phyloP scores from a whole-genome alignment of 2,888 invertebrate species.

The Beris chalybata region DNA sequence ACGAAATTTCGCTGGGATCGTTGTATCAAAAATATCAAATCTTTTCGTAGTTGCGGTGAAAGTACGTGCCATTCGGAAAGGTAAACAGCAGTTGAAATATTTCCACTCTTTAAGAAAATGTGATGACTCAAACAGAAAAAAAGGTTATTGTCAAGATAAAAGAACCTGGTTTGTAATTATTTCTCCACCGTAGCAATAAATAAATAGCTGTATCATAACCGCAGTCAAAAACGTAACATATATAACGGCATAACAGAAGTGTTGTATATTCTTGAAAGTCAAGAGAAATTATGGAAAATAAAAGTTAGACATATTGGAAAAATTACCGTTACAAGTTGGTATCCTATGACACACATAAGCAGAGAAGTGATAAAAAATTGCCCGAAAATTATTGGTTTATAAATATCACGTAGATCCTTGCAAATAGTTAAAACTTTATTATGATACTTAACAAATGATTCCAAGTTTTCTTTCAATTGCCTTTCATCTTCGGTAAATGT shows the following conservation, averaged over 20 bases:
- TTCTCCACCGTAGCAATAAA: conserved; percentile 53
- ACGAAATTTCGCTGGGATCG: conserved; percentile 48
- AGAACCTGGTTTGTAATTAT: conserved; percentile 49
- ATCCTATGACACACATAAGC: conserved; percentile 52
- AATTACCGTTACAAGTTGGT: conserved; percentile 49
- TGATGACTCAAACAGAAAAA: too few species aligned
- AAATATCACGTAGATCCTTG: conserved; percentile 44
- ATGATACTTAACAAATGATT: conserved; percentile 46
- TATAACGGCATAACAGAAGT: conserved; percentile 44
- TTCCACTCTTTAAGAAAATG: conserved; percentile 44
- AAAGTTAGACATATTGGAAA: too few species aligned
- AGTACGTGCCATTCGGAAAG: conserved; percentile 49
- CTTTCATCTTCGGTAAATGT: conserved; percentile 36
- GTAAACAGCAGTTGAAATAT: conserved; percentile 47
- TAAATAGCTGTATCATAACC: conserved; percentile 50
- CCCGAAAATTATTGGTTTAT: conserved; percentile 50
- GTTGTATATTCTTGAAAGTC: conserved; percentile 40
- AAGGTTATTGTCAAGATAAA: too few species aligned
- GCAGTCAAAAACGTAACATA: conserved; percentile 48
- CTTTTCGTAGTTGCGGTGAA: conserved; percentile 45
- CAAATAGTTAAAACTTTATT: conserved; percentile 44
- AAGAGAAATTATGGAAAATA: too few species aligned
- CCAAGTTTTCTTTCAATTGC: conserved; percentile 40
- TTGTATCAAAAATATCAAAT: conserved; percentile 45
- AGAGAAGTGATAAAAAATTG: conserved; percentile 53